Evolutionary conservation across 2,113 vertebrate species (phyloP).

Genomic region (Callipepla californica): DNA sequence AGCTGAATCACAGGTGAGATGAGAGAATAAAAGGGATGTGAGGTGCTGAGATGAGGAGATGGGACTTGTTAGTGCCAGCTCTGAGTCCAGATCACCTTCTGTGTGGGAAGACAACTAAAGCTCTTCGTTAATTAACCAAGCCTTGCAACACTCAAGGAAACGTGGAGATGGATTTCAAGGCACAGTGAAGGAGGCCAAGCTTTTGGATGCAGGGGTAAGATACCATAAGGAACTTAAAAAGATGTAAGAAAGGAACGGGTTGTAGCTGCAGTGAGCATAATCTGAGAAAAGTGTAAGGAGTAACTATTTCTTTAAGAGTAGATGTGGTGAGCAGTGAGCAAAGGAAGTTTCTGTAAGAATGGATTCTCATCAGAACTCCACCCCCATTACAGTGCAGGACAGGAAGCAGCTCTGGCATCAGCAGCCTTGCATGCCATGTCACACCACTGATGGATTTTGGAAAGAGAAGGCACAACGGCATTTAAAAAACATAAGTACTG

Average conservation of each 20-base stretch:
- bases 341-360: background rate
- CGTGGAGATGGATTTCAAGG: background rate
- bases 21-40: constrained; percentile 11
- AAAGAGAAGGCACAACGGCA: background rate
- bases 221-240: background rate
- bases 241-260: background rate
- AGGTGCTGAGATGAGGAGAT: background rate
- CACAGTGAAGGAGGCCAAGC: background rate
- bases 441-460: background rate
- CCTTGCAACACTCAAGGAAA: background rate
- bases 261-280: background rate
- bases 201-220: background rate
- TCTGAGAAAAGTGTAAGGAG: background rate
- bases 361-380: background rate
- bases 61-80: background rate
- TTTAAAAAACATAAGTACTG: background rate
- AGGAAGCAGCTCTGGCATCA: background rate
- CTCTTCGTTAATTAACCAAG: background rate
- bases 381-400: background rate
- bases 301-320: background rate
- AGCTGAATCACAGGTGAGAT: constrained; percentile 2
- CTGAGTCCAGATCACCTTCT: background rate
- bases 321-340: rapidly evolving
- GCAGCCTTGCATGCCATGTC: background rate
- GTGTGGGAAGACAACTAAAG: background rate